A percentile compares a stretch with the other conserved stretches of the same genome.
Conservation (phyloP, 1,140 invertebrate genomes). For the Pogonus chalceus region DNA sequence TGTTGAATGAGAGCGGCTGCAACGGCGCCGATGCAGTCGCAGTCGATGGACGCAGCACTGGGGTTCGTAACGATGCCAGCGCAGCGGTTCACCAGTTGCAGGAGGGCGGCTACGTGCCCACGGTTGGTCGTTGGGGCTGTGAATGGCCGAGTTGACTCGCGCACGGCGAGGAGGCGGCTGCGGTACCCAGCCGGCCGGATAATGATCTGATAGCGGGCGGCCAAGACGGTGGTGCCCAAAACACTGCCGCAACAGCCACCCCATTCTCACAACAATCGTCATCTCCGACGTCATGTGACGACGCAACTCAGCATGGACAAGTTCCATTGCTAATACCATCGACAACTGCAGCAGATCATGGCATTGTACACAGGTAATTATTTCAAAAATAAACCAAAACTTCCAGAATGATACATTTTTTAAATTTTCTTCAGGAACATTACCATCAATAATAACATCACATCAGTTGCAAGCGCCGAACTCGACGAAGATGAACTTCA, state of each 20-base stretch:
- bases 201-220: constrained; percentile 31
- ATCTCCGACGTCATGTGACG: constrained; percentile 11
- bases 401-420: not conserved
- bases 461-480: constrained; percentile 26
- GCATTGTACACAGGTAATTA: constrained; percentile 8
- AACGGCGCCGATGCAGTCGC: not conserved
- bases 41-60: not conserved
- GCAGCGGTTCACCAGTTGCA: not conserved
- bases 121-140: constrained; percentile 73
- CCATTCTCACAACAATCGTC: constrained; percentile 12
- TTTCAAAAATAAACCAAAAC: not conserved
- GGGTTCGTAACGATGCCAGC: not conserved
- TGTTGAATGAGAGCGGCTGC: constrained; percentile 1
- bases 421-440: not conserved
- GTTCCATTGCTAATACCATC: constrained; percentile 8
- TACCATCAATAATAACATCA: constrained; percentile 2
- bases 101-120: constrained; percentile 45
- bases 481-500: constrained; percentile 30
- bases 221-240: constrained; percentile 24
- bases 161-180: too few species aligned
- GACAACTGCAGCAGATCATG: constrained; percentile 7
- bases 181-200: constrained; percentile 45
- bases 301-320: constrained; percentile 14
- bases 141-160: constrained; percentile 91
- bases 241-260: constrained; percentile 9